phyloP scores from a whole-genome alignment of 2,113 vertebrate species.

The Furnarius figulus region DNA sequence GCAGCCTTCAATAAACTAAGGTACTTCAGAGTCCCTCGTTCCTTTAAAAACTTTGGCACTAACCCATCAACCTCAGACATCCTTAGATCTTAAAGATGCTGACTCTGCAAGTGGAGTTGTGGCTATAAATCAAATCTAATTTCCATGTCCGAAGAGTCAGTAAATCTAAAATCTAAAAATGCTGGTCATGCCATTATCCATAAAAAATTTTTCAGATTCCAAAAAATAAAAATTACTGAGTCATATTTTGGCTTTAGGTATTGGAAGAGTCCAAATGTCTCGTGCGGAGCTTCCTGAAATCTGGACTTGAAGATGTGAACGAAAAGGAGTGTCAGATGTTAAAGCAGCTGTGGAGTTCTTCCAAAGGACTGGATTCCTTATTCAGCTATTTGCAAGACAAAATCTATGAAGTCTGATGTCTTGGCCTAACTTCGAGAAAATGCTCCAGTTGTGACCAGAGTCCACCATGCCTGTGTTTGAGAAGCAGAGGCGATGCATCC shows the following conservation, averaged over 20 bases:
- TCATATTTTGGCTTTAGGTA: conserved; percentile 76
- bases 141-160: too few relatives aligned
- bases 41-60: not conserved
- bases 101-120: not conserved
- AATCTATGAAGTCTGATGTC: conserved; percentile 86
- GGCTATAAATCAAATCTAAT: not conserved
- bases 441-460: conserved; percentile 10
- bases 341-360: conserved; percentile 95
- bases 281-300: conserved; percentile 89
- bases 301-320: conserved; percentile 91
- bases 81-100: not conserved
- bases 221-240: not conserved
- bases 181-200: accelerated
- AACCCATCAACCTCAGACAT: not conserved
- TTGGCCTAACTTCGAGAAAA: not conserved
- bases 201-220: not conserved
- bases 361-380: conserved; percentile 94
- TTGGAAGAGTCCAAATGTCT: conserved; percentile 96
- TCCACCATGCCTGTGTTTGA: conserved; percentile 29
- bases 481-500: conserved; percentile 44
- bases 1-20: not conserved
- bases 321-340: conserved; percentile 96
- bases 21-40: not conserved
- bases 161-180: not conserved
- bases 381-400: conserved; percentile 95